phyloP scores from a whole-genome alignment of 2,113 vertebrate genomes.

The Chionodraco myersi region DNA sequence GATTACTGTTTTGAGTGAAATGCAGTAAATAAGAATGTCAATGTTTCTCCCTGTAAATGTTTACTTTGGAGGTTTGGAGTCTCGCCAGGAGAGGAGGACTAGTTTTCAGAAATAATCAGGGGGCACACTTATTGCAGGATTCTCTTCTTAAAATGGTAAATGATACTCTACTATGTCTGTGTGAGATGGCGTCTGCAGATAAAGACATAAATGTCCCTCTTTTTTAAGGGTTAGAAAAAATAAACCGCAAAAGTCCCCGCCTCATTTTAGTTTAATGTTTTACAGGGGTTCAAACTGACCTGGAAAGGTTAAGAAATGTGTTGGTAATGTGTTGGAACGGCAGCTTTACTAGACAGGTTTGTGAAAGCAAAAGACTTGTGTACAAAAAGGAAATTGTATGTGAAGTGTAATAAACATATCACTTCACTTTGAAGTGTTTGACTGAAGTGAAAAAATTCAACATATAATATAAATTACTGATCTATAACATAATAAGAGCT shows the following conservation, averaged over 20 bases:
- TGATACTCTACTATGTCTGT: conserved; percentile 49
- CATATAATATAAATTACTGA: neutral
- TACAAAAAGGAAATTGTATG: neutral
- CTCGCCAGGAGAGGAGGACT: conserved; percentile 81
- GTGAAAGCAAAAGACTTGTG: neutral
- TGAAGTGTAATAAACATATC: conserved; percentile 5
- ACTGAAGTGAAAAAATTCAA: neutral
- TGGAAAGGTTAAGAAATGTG: conserved; percentile 38
- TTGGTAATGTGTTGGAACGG: conserved; percentile 33
- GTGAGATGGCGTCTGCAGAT: conserved; percentile 8
- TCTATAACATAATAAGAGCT: neutral
- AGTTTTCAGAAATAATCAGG: conserved; percentile 84
- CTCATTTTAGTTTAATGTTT: conserved; percentile 48
- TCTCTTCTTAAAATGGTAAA: conserved; percentile 71
- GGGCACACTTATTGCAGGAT: conserved; percentile 81
- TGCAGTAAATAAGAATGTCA: conserved; percentile 84
- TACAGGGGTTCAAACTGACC: conserved; percentile 9
- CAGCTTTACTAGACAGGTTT: neutral
- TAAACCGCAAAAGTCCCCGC: conserved; percentile 3
- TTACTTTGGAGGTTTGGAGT: conserved; percentile 84
- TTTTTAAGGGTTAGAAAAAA: conserved; percentile 31
- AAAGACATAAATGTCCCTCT: conserved; percentile 17
- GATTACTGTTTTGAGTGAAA: conserved; percentile 83
- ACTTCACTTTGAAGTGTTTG: neutral
- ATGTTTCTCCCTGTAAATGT: conserved; percentile 78